Base-by-base conservation (phyloP, 1,140 invertebrate genomes). In the Bemisia tabaci region DNA sequence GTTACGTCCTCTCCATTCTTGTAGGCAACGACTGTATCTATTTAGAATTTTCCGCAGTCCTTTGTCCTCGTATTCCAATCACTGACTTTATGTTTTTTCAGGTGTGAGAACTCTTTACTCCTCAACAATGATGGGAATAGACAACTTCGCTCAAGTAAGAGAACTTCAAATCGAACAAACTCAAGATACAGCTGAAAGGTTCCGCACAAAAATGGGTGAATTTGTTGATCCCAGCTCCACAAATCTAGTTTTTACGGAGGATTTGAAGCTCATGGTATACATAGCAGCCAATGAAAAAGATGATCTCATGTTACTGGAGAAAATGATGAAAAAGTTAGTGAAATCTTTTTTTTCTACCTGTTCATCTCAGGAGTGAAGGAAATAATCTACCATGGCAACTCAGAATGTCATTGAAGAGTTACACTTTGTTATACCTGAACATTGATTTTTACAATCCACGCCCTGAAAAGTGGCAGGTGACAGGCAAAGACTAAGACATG, bases 261-360 rank as follows among this genome's bases (percentile, higher is more conserved):
- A 93, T 77, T 77, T 93, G 5, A 92, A 92, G 74, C 88, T 89
- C 73, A 87, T 92, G 82, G 74, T 89, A 11, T 85, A 91, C 74
- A 74, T 92, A 27, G 79, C 81, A 21, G 80, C 86, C 63, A 79
- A 81, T 59, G 77, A 74, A 21, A 76, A 79, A 12, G 73, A 82
- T 61, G 88, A 92, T 75, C 68, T 89, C 5, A 72, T 84, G 1
- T 73, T 91, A n/a, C 68, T 88, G 1, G 65, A 78, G 2, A 79
- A 83, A 68, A 90, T 91, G 87, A 75, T 90, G 59, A 79, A 81
- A 75, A 85, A 84, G 84, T 86, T 75, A 71, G 68, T 66, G 17
- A n/a, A n/a, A n/a, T n/a, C n/a, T n/a, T n/a, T n/a, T n/a, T n/a
- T n/a, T n/a, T n/a, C n/a, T n/a, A n/a, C n/a, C n/a, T n/a, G n/a